Percentiles rank a stretch among this genome's conserved stretches.
These are phyloP conservation scores for Erebia ligea DNA, from an alignment of 2,888 invertebrate genomes.

Conservation along the genomic window DNA sequence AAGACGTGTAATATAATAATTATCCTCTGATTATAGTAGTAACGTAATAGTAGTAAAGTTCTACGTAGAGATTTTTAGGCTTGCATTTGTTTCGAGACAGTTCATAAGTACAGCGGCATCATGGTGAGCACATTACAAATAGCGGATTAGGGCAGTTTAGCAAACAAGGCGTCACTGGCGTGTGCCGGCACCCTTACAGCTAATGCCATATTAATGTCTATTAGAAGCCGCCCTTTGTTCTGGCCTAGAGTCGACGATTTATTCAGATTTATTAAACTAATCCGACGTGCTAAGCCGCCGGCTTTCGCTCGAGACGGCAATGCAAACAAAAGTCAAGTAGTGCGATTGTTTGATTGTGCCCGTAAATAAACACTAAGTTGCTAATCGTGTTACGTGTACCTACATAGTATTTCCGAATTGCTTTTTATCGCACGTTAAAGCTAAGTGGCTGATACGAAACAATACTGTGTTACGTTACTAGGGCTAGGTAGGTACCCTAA, in stretches of 20 bases:
- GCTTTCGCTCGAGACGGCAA: conserved; percentile 64
- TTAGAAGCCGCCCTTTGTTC: conserved; percentile 73
- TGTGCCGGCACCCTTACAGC: conserved; percentile 71
- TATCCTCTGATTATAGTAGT: too few relatives aligned
- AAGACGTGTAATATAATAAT: too few relatives aligned
- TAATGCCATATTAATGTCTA: conserved; percentile 82
- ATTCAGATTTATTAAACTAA: conserved; percentile 72
- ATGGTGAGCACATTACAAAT: conserved; percentile 70
- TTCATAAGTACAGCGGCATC: conserved; percentile 30
- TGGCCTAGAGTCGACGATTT: conserved; percentile 61
- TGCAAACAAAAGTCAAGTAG: conserved; percentile 53
- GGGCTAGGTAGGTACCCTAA: too few relatives aligned
- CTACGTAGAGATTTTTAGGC: neutral
- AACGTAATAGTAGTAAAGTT: too few relatives aligned
- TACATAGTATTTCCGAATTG: conserved; percentile 10
- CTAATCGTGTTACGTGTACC: conserved; percentile 18
- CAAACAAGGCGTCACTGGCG: conserved; percentile 81
- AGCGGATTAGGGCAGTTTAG: conserved; percentile 83
- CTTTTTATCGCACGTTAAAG: conserved; percentile 8
- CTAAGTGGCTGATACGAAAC: conserved; percentile 14
- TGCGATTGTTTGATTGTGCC: conserved; percentile 26
- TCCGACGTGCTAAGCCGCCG: conserved; percentile 65
- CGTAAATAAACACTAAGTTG: conserved; percentile 26
- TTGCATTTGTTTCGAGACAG: neutral
- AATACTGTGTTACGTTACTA: neutral